Percentiles rank a stretch among this genome's conserved stretches.
Evolutionary conservation across 53 echinoderm and acorn worm species (phyloP).

Genomic region (Holothuria leucospilota): DNA sequence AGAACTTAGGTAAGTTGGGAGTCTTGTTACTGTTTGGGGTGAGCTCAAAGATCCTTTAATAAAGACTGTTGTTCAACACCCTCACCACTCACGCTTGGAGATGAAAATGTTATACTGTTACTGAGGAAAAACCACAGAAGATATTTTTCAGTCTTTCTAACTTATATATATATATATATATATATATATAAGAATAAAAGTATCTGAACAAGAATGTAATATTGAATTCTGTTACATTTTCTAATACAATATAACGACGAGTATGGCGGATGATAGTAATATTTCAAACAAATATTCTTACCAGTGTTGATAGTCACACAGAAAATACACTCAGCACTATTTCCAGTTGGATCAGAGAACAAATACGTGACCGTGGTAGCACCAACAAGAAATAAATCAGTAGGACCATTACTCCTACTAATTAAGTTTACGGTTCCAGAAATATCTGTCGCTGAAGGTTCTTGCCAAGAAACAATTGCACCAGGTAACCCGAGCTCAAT

Average conservation of each 20-base stretch:
- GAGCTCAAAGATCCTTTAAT: too few species aligned
- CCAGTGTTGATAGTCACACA: neutral
- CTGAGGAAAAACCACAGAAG: neutral
- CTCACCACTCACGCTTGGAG: too few species aligned
- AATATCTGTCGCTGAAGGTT: slow-evolving; percentile 3
- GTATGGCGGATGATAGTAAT: too few species aligned
- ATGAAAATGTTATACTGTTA: too few species aligned
- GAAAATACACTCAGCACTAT: neutral
- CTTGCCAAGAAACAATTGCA: neutral
- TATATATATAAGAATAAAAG: neutral
- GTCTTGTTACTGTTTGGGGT: too few species aligned
- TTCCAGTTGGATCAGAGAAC: neutral
- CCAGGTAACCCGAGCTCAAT: too few species aligned
- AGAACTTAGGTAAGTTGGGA: too few species aligned
- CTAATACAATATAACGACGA: too few species aligned
- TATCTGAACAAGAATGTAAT: neutral
- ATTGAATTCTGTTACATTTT: too few species aligned
- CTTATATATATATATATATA: too few species aligned
- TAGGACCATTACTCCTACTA: neutral
- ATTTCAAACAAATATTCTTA: too few species aligned
- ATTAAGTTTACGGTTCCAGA: neutral
- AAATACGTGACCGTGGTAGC: neutral
- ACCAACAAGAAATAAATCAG: neutral
- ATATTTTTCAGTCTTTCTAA: neutral
- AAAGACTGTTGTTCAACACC: too few species aligned